Evolutionary conservation across 1,140 invertebrate species (phyloP).

Genomic region (Euura lappo): DNA sequence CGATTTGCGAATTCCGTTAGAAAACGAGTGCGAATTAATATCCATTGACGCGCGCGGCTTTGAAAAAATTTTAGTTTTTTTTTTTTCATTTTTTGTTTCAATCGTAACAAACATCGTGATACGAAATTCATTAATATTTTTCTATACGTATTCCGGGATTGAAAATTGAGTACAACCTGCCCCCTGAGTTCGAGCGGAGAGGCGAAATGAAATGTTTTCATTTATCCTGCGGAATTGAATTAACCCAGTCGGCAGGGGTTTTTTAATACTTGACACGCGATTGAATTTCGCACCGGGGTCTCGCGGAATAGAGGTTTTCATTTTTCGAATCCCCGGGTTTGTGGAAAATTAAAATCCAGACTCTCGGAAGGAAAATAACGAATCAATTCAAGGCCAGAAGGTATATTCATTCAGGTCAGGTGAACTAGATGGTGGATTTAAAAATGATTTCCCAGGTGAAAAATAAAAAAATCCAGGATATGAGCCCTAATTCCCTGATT

Average conservation of each 20-base stretch:
- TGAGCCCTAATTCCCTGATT: too few relatives aligned
- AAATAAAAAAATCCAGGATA: too few relatives aligned
- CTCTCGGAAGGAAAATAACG: slow-evolving; percentile 28
- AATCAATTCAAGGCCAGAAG: slow-evolving; percentile 23
- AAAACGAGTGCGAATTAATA: slow-evolving; percentile 1
- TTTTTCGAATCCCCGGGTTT: slow-evolving; percentile 14
- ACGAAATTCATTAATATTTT: not conserved
- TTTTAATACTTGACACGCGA: not conserved
- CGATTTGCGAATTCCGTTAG: slow-evolving; percentile 1
- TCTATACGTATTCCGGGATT: too few relatives aligned
- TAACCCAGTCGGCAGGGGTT: slow-evolving; percentile 1
- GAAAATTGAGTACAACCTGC: too few relatives aligned
- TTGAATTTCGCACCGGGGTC: not conserved
- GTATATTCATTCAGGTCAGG: too few relatives aligned
- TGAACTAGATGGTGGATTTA: too few relatives aligned
- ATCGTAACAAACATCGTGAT: not conserved
- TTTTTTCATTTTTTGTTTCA: not conserved
- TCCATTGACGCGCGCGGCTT: not conserved
- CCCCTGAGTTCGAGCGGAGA: not conserved
- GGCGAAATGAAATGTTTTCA: slow-evolving; percentile 14
- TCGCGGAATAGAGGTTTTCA: not conserved
- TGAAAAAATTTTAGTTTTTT: slow-evolving; percentile 7
- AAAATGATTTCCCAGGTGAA: too few relatives aligned
- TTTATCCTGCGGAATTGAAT: slow-evolving; percentile 14
- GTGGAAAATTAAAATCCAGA: slow-evolving; percentile 42